A percentile compares a stretch with the other conserved stretches of the same genome.
phyloP scores from a whole-genome alignment of 2,888 invertebrate species.

The Orchesella flavescens region DNA sequence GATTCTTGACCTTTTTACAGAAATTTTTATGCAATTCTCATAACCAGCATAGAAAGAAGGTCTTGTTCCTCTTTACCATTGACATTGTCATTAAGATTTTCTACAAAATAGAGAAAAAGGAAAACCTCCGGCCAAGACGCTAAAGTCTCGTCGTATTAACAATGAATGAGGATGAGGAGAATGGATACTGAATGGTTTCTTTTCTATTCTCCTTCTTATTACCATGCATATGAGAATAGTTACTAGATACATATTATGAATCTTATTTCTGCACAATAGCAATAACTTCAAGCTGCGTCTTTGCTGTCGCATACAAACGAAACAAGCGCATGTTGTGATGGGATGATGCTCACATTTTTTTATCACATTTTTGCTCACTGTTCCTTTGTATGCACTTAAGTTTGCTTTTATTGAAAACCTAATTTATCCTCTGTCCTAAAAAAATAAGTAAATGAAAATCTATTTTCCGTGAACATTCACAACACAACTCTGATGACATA shows the following conservation, averaged over 20 bases:
- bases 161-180: neutral
- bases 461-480: neutral
- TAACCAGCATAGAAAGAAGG: neutral
- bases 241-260: too few relatives aligned
- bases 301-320: too few relatives aligned
- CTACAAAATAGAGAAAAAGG: neutral
- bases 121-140: neutral
- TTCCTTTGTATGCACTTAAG: neutral
- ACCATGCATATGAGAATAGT: too few relatives aligned
- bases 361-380: too few relatives aligned
- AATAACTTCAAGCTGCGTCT: too few relatives aligned
- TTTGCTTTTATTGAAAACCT: neutral
- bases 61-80: neutral
- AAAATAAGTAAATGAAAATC: neutral
- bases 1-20: conserved; percentile 55
- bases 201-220: too few relatives aligned
- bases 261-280: too few relatives aligned
- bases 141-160: neutral
- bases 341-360: too few relatives aligned
- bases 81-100: neutral
- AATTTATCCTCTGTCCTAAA: neutral
- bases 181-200: neutral
- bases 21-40: conserved; percentile 52
- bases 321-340: too few relatives aligned
- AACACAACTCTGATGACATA: neutral